phyloP scores from a whole-genome alignment of 2,113 vertebrate species.

The Hippocampus guttulatus region DNA sequence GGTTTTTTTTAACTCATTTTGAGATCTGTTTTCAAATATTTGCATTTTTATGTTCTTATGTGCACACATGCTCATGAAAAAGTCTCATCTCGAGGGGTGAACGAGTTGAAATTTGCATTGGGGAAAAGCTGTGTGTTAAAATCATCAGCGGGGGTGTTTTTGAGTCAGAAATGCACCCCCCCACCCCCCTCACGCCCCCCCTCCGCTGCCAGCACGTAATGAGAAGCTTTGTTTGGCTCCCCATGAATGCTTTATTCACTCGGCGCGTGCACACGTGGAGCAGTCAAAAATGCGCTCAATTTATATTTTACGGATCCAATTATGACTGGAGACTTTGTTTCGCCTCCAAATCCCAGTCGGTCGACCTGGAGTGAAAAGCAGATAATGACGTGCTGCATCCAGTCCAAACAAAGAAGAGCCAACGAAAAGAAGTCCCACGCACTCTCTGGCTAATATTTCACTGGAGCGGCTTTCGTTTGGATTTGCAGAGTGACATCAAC shows the following conservation, averaged over 20 bases:
- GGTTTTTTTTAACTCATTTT: background rate
- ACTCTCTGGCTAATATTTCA: background rate
- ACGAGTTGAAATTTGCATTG: slow-evolving; percentile 26
- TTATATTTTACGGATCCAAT: slow-evolving; percentile 44
- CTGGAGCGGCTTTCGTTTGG: background rate
- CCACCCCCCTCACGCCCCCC: background rate
- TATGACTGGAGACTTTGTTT: slow-evolving; percentile 45
- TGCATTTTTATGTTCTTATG: background rate
- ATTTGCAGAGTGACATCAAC: background rate
- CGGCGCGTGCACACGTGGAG: slow-evolving; percentile 30
- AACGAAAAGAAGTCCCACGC: background rate
- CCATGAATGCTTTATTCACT: slow-evolving; percentile 38
- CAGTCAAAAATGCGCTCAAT: slow-evolving; percentile 42
- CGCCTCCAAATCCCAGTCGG: slow-evolving; percentile 22
- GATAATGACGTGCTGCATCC: slow-evolving; percentile 50
- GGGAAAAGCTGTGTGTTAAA: slow-evolving; percentile 37
- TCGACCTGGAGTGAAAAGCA: slow-evolving; percentile 41
- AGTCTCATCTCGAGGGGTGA: slow-evolving; percentile 31
- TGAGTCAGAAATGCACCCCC: background rate
- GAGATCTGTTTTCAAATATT: background rate
- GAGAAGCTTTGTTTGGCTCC: slow-evolving; percentile 31
- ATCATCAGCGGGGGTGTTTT: slow-evolving; percentile 20
- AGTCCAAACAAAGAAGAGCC: slow-evolving; percentile 48
- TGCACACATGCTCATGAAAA: slow-evolving; percentile 1
- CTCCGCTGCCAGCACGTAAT: slow-evolving; percentile 28